These are phyloP conservation scores for Pelochelys cantorii DNA, from an alignment of 2,797 vertebrate species.

Conservation along the genomic window DNA sequence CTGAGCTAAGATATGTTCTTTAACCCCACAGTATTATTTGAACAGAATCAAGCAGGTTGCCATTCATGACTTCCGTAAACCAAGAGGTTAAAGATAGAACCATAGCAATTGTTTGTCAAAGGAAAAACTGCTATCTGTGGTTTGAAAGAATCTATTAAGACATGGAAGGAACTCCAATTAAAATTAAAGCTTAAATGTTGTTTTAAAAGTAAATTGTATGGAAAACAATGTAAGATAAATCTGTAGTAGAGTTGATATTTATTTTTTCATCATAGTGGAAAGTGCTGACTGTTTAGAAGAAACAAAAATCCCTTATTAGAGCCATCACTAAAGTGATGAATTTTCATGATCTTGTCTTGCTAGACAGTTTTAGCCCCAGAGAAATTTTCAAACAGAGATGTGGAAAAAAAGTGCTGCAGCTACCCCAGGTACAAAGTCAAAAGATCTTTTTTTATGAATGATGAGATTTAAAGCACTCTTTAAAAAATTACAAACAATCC, in stretches of 20 bases:
- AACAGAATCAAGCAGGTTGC: constrained; percentile 22
- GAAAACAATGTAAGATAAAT: constrained; percentile 43
- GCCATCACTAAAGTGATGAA: constrained; percentile 74
- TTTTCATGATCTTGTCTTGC: constrained; percentile 76
- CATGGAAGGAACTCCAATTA: constrained; percentile 49
- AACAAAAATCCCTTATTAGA: constrained; percentile 59
- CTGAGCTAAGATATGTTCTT: not conserved
- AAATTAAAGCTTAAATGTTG: constrained; percentile 69
- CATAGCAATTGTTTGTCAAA: constrained; percentile 41
- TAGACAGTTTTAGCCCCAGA: constrained; percentile 73
- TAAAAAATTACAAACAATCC: constrained; percentile 40
- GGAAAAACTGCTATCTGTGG: constrained; percentile 27
- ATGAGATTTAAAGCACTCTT: constrained; percentile 56
- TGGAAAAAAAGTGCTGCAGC: constrained; percentile 36
- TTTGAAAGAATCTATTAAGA: constrained; percentile 11
- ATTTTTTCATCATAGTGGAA: constrained; percentile 69
- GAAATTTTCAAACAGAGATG: constrained; percentile 75
- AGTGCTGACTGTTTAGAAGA: constrained; percentile 72
- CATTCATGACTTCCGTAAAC: constrained; percentile 21
- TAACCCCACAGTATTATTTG: not conserved
- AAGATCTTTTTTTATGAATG: constrained; percentile 64
- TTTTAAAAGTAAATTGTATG: constrained; percentile 58
- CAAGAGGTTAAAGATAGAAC: constrained; percentile 28
- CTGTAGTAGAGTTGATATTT: constrained; percentile 58
- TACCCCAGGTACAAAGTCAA: constrained; percentile 68